Evolutionary conservation across 1,140 invertebrate genomes (phyloP), one percentile per base, ranked within the genome.

Genomic region (Cydia pomonella): DNA sequence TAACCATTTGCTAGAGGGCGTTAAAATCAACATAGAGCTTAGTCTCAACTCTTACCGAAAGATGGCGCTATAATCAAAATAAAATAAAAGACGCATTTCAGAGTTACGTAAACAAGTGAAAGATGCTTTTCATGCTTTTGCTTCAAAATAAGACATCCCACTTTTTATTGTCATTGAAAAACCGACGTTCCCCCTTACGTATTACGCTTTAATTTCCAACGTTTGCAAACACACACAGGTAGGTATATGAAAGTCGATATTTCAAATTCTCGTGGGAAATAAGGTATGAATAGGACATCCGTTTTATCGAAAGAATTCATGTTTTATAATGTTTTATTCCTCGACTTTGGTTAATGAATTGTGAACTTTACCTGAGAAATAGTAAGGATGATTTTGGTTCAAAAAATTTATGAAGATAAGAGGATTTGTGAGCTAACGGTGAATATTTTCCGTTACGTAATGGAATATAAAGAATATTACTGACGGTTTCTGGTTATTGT

Each of bases 191-290:
- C 16, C 16, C 44, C 44, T 47, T 9, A 16, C 3, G 16, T 3
- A 5, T 47, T 47, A 47, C 13, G 44, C 12, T 47, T 47, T 47
- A 16, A 47, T 16, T 16, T 47, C 0, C 12, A 47, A 47, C 16
- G 44, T 16, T 16, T 47, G 12, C 44, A 16, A 47, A 47, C 0
- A 33, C 9, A 44, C 41, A 13, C 13, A 16, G 12, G 41, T 44
- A 16, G 12, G 41, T 44, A 3, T 47, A 25, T 63, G 62, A 25
- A 63, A 63, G 25, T 9, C 3, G 21, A 29, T 63, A 25, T 63
- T 29, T 25, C 25, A 63, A 63, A 23, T 13, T 13, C 62, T 63
- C 62, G 21, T 9, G 25, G 62, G 62, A 63, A 63, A 63, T 63
- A 63, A 63, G 25, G 62, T 25, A 63, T 63, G 62, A 63, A 63